Conservation (phyloP, 2,888 invertebrate genomes). For the Amiota mariae region DNA sequence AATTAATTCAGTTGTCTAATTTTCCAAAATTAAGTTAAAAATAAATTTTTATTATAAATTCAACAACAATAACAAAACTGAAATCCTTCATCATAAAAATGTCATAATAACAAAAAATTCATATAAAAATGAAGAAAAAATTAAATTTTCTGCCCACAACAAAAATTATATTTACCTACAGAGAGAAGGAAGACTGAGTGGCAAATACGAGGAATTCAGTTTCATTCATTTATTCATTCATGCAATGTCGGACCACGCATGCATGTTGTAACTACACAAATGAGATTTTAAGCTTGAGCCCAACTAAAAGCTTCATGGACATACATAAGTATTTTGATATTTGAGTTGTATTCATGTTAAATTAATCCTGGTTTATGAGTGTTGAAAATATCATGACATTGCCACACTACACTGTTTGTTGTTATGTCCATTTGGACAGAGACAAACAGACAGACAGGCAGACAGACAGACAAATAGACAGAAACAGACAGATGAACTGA, state of each 20-base stretch:
- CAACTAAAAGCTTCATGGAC: not conserved
- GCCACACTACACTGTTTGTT: slow-evolving; percentile 18
- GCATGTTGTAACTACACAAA: not conserved
- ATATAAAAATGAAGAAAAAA: not conserved
- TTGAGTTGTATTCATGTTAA: slow-evolving; percentile 73
- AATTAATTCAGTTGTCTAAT: slow-evolving; percentile 67
- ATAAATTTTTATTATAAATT: slow-evolving; percentile 50
- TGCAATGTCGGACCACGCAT: slow-evolving; percentile 36
- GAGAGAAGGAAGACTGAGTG: not conserved
- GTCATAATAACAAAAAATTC: slow-evolving; percentile 31
- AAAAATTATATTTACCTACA: not conserved
- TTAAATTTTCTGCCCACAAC: slow-evolving; percentile 11
- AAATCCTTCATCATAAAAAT: slow-evolving; percentile 35
- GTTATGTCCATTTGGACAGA: slow-evolving; percentile 19
- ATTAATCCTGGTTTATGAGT: slow-evolving; percentile 74
- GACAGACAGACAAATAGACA: too few relatives aligned
- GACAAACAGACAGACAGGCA: not conserved
- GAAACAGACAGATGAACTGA: not conserved
- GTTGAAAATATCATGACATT: slow-evolving; percentile 61
- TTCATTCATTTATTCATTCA: slow-evolving; percentile 8
- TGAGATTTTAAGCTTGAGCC: slow-evolving; percentile 11
- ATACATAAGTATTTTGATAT: slow-evolving; percentile 70
- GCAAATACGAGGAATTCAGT: not conserved
- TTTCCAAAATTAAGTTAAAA: slow-evolving; percentile 50
- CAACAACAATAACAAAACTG: slow-evolving; percentile 1